Evolutionary conservation across 2,113 vertebrate genomes (phyloP).

Genomic region (Dasyornis broadbenti): DNA sequence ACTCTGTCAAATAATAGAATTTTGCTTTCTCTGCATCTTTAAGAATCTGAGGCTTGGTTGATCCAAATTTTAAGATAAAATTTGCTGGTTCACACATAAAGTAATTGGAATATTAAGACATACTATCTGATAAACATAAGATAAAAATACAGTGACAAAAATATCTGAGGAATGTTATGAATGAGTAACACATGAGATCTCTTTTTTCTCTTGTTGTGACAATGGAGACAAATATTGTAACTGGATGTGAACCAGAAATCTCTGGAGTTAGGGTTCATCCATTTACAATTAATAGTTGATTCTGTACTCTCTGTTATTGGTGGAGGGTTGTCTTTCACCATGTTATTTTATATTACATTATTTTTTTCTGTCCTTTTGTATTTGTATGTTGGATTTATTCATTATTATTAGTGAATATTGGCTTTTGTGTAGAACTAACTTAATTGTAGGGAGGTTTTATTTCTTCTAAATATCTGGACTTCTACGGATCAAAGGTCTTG

Average conservation of each 20-base stretch:
- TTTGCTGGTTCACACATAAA: neutral
- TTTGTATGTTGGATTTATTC: neutral
- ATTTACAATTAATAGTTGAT: neutral
- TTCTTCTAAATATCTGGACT: neutral
- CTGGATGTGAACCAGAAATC: neutral
- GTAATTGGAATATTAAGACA: neutral
- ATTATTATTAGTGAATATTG: neutral
- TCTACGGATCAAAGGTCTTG: neutral
- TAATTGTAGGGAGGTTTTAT: accelerated
- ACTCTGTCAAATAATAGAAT: neutral
- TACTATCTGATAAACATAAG: neutral
- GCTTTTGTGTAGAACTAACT: neutral
- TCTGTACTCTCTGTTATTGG: neutral
- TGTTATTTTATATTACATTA: neutral
- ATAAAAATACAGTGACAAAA: neutral
- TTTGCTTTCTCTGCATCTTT: neutral
- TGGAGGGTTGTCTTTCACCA: neutral
- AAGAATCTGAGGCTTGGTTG: neutral
- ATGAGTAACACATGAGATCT: neutral
- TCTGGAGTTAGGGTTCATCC: neutral
- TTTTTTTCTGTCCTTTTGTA: neutral
- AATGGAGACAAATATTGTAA: neutral
- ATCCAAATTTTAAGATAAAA: neutral
- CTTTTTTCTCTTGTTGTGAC: neutral
- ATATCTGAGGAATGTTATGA: neutral